Conservation (phyloP, 1,140 invertebrate genomes). For the Colletes latitarsis region DNA sequence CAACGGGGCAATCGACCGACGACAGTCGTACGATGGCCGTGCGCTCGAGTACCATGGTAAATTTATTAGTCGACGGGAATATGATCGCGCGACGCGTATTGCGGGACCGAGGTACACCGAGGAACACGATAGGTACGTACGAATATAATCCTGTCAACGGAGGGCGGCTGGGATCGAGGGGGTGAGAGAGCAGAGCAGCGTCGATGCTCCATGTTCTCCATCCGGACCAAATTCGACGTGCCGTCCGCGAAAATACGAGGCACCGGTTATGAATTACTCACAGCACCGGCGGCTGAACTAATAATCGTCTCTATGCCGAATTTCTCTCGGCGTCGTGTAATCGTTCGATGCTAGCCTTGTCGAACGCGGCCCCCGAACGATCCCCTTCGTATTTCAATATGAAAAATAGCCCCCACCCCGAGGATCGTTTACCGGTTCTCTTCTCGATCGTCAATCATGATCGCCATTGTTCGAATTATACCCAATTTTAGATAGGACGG, state of each 20-base stretch:
- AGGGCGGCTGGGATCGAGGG: slow-evolving; percentile 39
- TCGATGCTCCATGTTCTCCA: slow-evolving; percentile 76
- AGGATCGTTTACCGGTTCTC: not conserved
- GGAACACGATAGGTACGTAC: slow-evolving; percentile 72
- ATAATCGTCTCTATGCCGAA: slow-evolving; percentile 77
- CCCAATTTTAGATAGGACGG: too few relatives aligned
- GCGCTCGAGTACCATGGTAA: slow-evolving; percentile 60
- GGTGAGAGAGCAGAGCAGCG: slow-evolving; percentile 28
- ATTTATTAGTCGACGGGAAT: slow-evolving; percentile 77
- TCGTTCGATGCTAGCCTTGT: slow-evolving; percentile 55
- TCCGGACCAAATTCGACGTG: slow-evolving; percentile 76
- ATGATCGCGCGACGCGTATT: slow-evolving; percentile 75
- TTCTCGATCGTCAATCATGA: not conserved
- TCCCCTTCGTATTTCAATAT: slow-evolving; percentile 15
- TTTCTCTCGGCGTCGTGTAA: slow-evolving; percentile 68
- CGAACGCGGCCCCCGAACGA: slow-evolving; percentile 29
- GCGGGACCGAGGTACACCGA: slow-evolving; percentile 69
- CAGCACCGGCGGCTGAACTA: slow-evolving; percentile 63
- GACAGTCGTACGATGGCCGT: slow-evolving; percentile 50
- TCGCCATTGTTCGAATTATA: too few relatives aligned
- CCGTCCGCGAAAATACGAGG: slow-evolving; percentile 73
- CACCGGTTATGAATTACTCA: slow-evolving; percentile 77
- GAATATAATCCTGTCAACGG: slow-evolving; percentile 79
- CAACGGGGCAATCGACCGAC: slow-evolving; percentile 50
- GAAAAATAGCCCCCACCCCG: slow-evolving; percentile 27